These are phyloP conservation scores for Sebastes oblongus DNA, from an alignment of 2,797 vertebrate genomes.

Conservation along the genomic window DNA sequence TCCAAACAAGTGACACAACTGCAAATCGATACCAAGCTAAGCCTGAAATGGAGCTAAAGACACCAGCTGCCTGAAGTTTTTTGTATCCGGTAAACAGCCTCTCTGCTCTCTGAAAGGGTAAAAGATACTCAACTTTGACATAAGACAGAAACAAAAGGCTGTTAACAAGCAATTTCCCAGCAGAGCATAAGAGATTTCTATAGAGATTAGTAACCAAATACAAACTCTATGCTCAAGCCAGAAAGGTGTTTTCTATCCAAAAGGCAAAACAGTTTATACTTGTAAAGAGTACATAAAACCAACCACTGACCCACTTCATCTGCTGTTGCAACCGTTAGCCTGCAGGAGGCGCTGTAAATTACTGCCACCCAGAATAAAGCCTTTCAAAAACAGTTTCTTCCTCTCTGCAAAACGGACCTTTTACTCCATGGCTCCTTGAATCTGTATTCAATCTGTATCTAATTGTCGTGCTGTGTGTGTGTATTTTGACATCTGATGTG, in stretches of 20 bases:
- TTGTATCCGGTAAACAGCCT: constrained; percentile 1
- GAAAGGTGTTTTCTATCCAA: neutral
- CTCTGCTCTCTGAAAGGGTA: neutral
- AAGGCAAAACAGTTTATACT: neutral
- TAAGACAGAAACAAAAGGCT: neutral
- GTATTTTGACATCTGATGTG: neutral
- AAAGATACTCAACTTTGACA: constrained; percentile 1
- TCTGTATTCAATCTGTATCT: neutral
- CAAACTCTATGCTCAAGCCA: neutral
- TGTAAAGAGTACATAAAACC: neutral
- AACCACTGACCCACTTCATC: neutral
- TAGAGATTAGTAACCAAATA: constrained; percentile 6
- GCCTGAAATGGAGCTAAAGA: neutral
- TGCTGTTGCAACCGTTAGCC: neutral
- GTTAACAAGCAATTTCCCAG: neutral
- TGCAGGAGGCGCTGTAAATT: neutral
- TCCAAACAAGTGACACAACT: neutral
- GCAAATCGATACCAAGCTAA: neutral
- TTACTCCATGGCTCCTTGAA: neutral
- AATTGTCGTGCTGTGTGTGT: neutral
- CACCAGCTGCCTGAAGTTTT: neutral
- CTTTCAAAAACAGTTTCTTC: neutral
- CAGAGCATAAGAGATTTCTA: neutral
- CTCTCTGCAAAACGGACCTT: neutral
- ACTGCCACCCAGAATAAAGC: no score